phyloP scores from a whole-genome alignment of 1,140 invertebrate genomes.

The Neoseiulus cucumeris region DNA sequence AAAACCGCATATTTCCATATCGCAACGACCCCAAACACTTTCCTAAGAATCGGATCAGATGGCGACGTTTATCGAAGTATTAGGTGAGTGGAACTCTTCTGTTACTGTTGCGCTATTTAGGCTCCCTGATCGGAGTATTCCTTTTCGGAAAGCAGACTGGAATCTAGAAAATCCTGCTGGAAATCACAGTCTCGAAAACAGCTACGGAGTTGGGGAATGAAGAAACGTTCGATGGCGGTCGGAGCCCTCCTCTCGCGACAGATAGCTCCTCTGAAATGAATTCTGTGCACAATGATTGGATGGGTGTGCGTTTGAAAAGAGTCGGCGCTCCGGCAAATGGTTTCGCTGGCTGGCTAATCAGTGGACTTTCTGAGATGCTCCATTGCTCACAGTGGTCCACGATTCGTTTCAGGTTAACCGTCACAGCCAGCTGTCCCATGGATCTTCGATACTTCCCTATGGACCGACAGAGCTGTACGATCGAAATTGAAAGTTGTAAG shows the following conservation, averaged over 20 bases:
- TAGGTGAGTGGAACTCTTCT: slow-evolving; percentile 44
- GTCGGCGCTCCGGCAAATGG: neutral
- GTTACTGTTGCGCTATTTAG: no score
- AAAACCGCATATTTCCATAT: slow-evolving; percentile 96
- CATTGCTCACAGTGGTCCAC: slow-evolving; percentile 13
- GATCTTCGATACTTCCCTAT: slow-evolving; percentile 92
- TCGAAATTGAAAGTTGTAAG: slow-evolving; percentile 97
- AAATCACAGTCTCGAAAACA: no score
- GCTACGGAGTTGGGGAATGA: no score
- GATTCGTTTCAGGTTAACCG: slow-evolving; percentile 59
- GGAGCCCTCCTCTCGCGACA: no score
- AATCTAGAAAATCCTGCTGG: no score
- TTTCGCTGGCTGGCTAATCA: neutral
- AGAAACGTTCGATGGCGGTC: no score
- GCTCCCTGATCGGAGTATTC: no score
- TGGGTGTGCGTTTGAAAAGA: neutral
- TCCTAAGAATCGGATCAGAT: slow-evolving; percentile 81
- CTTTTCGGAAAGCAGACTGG: no score
- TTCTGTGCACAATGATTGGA: neutral
- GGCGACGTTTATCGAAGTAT: slow-evolving; percentile 85
- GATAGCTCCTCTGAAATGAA: no score
- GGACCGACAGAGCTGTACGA: slow-evolving; percentile 86
- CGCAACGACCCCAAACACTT: slow-evolving; percentile 89
- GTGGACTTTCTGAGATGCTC: neutral
- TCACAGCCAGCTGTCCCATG: slow-evolving; percentile 92